Percentiles rank a stretch among this genome's conserved stretches.
Evolutionary conservation across 1,140 invertebrate genomes (phyloP).

Genomic region (Philopotamus ludificatus): DNA sequence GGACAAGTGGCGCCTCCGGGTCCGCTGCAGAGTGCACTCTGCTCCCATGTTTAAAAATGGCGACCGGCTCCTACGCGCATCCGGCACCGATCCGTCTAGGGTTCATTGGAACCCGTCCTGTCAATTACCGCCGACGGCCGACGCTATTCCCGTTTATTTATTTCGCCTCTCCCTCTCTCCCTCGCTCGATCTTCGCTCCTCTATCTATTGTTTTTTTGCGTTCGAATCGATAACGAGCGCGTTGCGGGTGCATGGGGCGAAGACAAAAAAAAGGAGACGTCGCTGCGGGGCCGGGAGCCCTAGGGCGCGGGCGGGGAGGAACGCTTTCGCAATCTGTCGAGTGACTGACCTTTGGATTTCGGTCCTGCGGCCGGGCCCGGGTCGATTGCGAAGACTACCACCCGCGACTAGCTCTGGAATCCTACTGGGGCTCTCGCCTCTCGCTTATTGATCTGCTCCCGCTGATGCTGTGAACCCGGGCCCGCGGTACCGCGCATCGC

Average conservation of each 20-base stretch:
- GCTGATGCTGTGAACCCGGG: slow-evolving; percentile 12
- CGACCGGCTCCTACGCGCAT: not conserved
- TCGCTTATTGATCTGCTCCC: slow-evolving; percentile 6
- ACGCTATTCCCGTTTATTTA: too few species aligned
- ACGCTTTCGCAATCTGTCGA: not conserved
- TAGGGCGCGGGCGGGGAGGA: not conserved
- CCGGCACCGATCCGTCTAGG: not conserved
- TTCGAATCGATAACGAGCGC: too few species aligned
- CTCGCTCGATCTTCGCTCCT: too few species aligned
- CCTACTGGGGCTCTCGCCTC: slow-evolving; percentile 9
- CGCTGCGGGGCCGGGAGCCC: not conserved
- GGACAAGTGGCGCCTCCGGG: not conserved
- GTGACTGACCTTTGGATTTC: not conserved
- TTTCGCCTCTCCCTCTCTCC: too few species aligned
- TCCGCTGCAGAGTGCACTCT: not conserved
- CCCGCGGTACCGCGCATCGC: not conserved
- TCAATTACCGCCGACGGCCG: too few species aligned
- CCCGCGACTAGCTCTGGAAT: not conserved
- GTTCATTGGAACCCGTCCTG: not conserved
- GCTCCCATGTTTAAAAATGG: not conserved
- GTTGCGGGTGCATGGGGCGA: too few species aligned
- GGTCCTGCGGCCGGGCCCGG: not conserved
- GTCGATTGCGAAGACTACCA: not conserved
- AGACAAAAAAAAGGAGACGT: too few species aligned
- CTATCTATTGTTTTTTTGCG: too few species aligned